These are phyloP conservation scores for Bellardia bayeri DNA, from an alignment of 2,888 invertebrate species.

Conservation along the genomic window DNA sequence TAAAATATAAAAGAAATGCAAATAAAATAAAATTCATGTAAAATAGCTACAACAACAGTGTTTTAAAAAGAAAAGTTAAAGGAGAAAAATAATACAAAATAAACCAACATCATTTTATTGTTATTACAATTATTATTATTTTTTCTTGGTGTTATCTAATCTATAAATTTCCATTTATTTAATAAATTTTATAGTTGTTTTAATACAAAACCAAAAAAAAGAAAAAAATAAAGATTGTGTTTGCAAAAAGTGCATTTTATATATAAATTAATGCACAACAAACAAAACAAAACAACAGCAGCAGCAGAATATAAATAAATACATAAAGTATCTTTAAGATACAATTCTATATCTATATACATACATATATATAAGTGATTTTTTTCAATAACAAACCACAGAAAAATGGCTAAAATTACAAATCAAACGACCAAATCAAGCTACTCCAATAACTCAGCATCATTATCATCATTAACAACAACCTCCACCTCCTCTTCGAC, in stretches of 20 bases:
- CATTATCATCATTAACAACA: conserved; percentile 47
- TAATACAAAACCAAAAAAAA: conserved; percentile 34
- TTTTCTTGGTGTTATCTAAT: conserved; percentile 70
- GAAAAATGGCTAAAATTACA: conserved; percentile 71
- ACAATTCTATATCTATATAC: neutral
- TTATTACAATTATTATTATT: conserved; percentile 30
- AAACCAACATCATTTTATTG: conserved; percentile 41
- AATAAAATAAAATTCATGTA: conserved; percentile 53
- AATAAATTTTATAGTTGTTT: conserved; percentile 40
- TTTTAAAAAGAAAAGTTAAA: conserved; percentile 42
- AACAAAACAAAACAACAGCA: conserved; percentile 15
- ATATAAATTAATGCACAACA: neutral
- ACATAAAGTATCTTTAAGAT: conserved; percentile 50
- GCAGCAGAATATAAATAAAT: neutral
- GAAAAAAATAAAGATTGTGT: conserved; percentile 34
- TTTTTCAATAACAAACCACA: conserved; percentile 58
- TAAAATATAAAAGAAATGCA: conserved; percentile 41
- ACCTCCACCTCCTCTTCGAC: conserved; percentile 23
- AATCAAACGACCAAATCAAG: conserved; percentile 56
- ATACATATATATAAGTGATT: conserved; percentile 24
- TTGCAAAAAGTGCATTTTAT: conserved; percentile 35
- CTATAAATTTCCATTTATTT: conserved; percentile 70
- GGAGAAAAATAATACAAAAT: conserved; percentile 50
- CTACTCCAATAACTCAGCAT: conserved; percentile 44
- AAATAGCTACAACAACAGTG: conserved; percentile 37